Evolutionary conservation across 1,140 invertebrate species (phyloP), one percentile per base, ranked within the genome.

Genomic region (Drosophila murphyi): DNA sequence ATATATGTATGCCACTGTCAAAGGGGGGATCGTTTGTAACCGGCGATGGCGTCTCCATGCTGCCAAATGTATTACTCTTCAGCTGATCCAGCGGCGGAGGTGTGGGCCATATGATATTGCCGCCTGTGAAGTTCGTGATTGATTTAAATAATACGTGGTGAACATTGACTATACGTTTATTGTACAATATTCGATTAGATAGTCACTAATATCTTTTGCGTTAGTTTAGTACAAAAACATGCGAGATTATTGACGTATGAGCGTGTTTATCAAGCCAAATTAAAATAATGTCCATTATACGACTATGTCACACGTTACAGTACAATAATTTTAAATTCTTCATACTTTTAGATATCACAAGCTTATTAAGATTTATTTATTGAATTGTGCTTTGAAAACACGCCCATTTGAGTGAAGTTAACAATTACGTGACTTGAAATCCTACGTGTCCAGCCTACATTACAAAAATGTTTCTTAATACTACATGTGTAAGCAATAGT

Each of bases 51-150:
- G 88, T 89, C 70, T 92, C 92, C 3, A 92, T 83, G 54, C 92
- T 92, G 37, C 92, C 92, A 73, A 90, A 92, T 4, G 88, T 85
- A 62, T 92, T 92, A 62, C 76, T 81, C 69, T 92, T 92, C 6
- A 92, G 55, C 51, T 92, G 90, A 20, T 92, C 92, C 59, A 92
- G 57, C 6, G 91, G 86, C 39, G 87, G 91, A 28, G 82, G 90
- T 62, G 91, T 90, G 4, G 86, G 90, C 91, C 91, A 92, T 32
- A 79, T 92, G 61, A 89, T 91, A 57, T 92, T 92, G 41, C 83
- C 86, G 78, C 91, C 91, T 85, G 61, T 71, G 28, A 71, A 75
- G 37, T 48, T 64, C 2, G 7, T 28, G 5, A 6, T n/a, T 20
- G 3, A 5, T 62, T 75, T 62, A 32, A 2, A 55, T n/a, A 6